These are phyloP conservation scores for Oreonectes daqikongensis DNA, from an alignment of 2,797 vertebrate species.

Conservation along the genomic window DNA sequence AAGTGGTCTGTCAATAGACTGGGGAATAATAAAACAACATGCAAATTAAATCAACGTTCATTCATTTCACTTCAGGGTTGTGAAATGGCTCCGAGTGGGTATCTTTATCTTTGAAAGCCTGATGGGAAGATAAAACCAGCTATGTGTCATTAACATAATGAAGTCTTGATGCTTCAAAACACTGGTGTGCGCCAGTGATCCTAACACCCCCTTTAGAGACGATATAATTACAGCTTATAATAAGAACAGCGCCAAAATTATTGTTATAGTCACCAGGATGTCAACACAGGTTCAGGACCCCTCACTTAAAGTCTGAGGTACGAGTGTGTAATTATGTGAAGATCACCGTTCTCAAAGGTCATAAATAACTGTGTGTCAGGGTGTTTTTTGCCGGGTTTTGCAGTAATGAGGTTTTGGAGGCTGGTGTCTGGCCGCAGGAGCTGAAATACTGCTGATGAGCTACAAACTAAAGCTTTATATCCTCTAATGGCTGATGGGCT, in stretches of 20 bases:
- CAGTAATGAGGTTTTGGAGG: constrained; percentile 38
- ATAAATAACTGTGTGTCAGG: constrained; percentile 30
- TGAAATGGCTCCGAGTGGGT: constrained; percentile 19
- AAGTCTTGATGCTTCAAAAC: constrained; percentile 69
- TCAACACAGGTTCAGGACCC: constrained; percentile 44
- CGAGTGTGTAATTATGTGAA: constrained; percentile 52
- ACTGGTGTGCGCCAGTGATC: constrained; percentile 64
- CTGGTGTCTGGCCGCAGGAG: constrained; percentile 57
- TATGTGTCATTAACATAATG: constrained; percentile 72
- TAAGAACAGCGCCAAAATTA: constrained; percentile 45
- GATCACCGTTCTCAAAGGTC: constrained; percentile 21
- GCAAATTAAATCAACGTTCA: constrained; percentile 25
- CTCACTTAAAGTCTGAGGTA: constrained; percentile 58
- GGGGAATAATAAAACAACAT: constrained; percentile 24
- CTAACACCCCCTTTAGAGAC: constrained; percentile 64
- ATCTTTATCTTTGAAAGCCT: constrained; percentile 33
- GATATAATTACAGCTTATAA: constrained; percentile 68
- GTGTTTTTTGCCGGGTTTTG: constrained; percentile 8
- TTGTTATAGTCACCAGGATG: constrained; percentile 48
- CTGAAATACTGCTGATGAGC: constrained; percentile 70
- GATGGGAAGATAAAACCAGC: constrained; percentile 55
- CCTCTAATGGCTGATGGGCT: constrained; percentile 25
- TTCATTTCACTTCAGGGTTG: constrained; percentile 5
- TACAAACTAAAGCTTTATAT: constrained; percentile 37
- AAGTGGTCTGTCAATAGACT: constrained; percentile 45